Conservation (phyloP, 1,140 invertebrate species). For the Brachystomella parvula region DNA sequence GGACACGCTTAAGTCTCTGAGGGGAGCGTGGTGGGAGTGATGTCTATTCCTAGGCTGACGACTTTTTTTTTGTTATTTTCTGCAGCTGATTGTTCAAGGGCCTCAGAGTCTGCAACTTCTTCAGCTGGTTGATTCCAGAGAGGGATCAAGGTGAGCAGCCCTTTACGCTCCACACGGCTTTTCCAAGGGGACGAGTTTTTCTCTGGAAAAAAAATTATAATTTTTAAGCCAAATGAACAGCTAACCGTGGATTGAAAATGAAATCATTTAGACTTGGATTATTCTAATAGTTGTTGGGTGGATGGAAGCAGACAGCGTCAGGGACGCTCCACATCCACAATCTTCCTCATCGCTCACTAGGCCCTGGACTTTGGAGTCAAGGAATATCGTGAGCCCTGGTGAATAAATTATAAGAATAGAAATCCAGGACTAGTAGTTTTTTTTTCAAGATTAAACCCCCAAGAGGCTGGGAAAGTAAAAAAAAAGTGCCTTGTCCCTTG, state of each 20-base stretch:
- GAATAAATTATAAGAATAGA: constrained; percentile 13
- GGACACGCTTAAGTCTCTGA: not conserved
- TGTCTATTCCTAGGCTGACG: not conserved
- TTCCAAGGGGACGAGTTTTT: not conserved
- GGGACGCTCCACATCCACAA: not conserved
- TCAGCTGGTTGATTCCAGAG: too few relatives aligned
- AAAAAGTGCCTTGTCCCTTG: too few relatives aligned
- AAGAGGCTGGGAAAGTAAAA: not conserved
- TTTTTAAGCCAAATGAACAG: too few relatives aligned
- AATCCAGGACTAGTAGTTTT: not conserved
- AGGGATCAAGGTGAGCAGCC: too few relatives aligned
- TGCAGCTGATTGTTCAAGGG: not conserved
- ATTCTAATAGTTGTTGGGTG: not conserved
- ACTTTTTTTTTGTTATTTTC: not conserved
- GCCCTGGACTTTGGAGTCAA: too few relatives aligned
- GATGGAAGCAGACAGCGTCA: not conserved
- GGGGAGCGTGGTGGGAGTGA: not conserved
- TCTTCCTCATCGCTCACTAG: too few relatives aligned
- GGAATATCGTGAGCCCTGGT: constrained; percentile 3
- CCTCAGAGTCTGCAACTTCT: too few relatives aligned
- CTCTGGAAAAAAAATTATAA: not conserved
- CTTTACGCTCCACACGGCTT: not conserved
- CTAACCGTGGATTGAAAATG: not conserved
- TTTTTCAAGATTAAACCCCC: not conserved
- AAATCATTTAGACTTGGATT: not conserved